A percentile compares a stretch with the other conserved stretches of the same genome.
phyloP scores from a whole-genome alignment of 2,888 invertebrate genomes.

The Gortyna flavago region DNA sequence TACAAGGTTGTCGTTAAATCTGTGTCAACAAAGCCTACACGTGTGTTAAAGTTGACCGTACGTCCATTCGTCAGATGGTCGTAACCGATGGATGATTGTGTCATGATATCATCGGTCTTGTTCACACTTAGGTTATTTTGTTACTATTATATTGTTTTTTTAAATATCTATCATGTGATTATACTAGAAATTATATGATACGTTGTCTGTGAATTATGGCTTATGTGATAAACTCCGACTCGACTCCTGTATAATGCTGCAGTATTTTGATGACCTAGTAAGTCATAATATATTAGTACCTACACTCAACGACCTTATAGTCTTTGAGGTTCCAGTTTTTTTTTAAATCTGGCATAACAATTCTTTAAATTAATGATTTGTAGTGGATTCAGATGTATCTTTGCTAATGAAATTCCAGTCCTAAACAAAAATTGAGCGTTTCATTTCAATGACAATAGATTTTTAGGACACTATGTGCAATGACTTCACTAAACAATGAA shows the following conservation, averaged over 20 bases:
- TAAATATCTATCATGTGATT: slow-evolving; percentile 5
- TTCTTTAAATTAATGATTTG: not conserved
- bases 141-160: not conserved
- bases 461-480: slow-evolving; percentile 18
- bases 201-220: slow-evolving; percentile 4
- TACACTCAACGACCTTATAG: not conserved
- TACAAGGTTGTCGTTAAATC: slow-evolving; percentile 47
- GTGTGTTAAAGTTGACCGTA: slow-evolving; percentile 37
- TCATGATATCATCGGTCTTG: slow-evolving; percentile 55
- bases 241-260: not conserved
- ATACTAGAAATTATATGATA: not conserved
- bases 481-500: slow-evolving; percentile 28
- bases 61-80: slow-evolving; percentile 7
- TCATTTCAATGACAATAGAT: slow-evolving; percentile 31
- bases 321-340: not conserved
- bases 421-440: not conserved
- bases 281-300: not conserved
- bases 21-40: slow-evolving; percentile 57
- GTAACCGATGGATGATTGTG: slow-evolving; percentile 42
- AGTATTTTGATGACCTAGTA: not conserved
- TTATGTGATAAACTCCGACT: not conserved
- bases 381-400: not conserved
- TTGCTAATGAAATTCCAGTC: not conserved
- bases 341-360: not conserved
- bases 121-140: slow-evolving; percentile 32